Percentiles rank a stretch among this genome's conserved stretches.
Evolutionary conservation across 2,888 invertebrate species (phyloP).

Genomic region (Polyommatus icarus): DNA sequence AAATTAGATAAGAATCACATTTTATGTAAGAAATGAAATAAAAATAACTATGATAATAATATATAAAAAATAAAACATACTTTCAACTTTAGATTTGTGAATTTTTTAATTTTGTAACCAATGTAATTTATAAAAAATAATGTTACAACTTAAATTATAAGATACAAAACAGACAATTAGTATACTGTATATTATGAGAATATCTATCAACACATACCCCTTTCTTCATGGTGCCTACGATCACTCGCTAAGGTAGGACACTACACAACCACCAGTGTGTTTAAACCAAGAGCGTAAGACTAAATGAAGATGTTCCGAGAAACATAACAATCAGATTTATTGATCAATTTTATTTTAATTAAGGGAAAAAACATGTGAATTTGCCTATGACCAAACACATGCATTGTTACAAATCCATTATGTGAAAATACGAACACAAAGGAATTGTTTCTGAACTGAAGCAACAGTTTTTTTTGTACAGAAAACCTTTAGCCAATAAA

Average conservation of each 20-base stretch:
- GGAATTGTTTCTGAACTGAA: neutral
- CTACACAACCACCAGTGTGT: neutral
- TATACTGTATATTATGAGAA: neutral
- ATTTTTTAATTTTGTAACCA: neutral
- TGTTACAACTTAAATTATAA: neutral
- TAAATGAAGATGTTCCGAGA: neutral
- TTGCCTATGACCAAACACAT: neutral
- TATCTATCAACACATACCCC: constrained; percentile 1
- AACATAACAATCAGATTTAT: neutral
- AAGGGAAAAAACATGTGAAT: neutral
- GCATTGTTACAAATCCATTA: neutral
- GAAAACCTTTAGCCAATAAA: neutral
- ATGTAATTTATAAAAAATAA: neutral
- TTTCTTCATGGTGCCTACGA: constrained; percentile 8
- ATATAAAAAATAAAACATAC: neutral
- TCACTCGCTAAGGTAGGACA: neutral
- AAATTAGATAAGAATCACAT: neutral
- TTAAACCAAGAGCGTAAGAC: neutral
- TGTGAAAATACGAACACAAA: neutral
- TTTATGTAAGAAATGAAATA: neutral
- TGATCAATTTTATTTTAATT: neutral
- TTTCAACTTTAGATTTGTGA: neutral
- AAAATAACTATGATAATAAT: too few species aligned
- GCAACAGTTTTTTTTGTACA: neutral
- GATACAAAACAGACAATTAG: neutral